Evolutionary conservation across 2,113 vertebrate species (phyloP).

Genomic region (Puntigrus tetrazona): DNA sequence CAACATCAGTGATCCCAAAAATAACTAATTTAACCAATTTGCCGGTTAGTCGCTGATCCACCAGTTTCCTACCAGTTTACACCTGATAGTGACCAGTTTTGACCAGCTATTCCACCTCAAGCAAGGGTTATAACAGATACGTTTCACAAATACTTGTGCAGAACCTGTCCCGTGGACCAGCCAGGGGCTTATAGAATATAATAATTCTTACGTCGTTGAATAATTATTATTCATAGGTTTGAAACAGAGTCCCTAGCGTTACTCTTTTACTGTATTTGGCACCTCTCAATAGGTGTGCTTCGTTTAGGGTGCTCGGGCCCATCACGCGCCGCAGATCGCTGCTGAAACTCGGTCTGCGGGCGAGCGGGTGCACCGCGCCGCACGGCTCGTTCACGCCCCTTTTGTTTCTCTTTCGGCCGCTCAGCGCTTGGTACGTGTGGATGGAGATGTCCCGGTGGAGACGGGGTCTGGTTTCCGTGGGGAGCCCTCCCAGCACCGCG

Average conservation of each 20-base stretch:
- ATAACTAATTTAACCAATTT: too few species aligned
- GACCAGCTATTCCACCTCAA: background rate
- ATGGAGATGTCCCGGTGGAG: slow-evolving; percentile 70
- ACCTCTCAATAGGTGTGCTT: slow-evolving; percentile 72
- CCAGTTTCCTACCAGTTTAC: background rate
- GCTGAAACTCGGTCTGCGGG: slow-evolving; percentile 75
- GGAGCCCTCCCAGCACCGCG: slow-evolving; percentile 68
- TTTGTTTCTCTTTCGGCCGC: slow-evolving; percentile 55
- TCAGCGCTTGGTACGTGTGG: slow-evolving; percentile 67
- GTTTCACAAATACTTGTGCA: background rate
- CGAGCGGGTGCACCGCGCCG: slow-evolving; percentile 70
- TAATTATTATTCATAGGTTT: slow-evolving; percentile 54
- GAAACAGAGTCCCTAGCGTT: slow-evolving; percentile 36
- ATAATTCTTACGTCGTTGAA: slow-evolving; percentile 53
- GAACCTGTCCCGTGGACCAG: slow-evolving; percentile 34
- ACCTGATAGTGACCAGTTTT: background rate
- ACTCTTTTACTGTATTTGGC: slow-evolving; percentile 77
- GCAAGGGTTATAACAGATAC: background rate
- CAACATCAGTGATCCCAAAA: too few species aligned
- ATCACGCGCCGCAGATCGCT: slow-evolving; percentile 75
- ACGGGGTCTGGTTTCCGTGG: slow-evolving; percentile 69
- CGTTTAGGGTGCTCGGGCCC: slow-evolving; percentile 68
- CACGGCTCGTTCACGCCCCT: slow-evolving; percentile 60
- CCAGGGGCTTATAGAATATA: slow-evolving; percentile 42
- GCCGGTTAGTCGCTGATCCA: background rate